phyloP scores from a whole-genome alignment of 2,888 invertebrate genomes.

The Drosophila prolongata region DNA sequence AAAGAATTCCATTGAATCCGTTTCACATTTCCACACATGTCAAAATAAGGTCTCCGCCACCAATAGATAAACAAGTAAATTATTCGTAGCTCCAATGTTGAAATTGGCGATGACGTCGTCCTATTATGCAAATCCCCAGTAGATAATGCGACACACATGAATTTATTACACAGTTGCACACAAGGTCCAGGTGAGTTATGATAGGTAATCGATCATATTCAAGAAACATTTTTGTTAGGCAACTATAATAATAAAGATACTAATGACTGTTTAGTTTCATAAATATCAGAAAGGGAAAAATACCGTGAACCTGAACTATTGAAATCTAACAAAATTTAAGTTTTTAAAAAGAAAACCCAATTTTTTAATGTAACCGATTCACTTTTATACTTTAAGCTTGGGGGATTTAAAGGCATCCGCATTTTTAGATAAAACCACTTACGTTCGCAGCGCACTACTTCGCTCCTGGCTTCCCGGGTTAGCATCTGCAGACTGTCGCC shows the following conservation, averaged over 20 bases:
- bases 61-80: slow-evolving; percentile 41
- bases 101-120: slow-evolving; percentile 67
- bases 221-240: background rate
- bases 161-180: slow-evolving; percentile 60
- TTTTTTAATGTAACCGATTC: no score
- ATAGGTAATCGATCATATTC: slow-evolving; percentile 56
- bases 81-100: slow-evolving; percentile 22
- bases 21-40: slow-evolving; percentile 34
- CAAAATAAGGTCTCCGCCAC: slow-evolving; percentile 39
- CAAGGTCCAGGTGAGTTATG: slow-evolving; percentile 22
- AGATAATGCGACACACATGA: slow-evolving; percentile 35
- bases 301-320: no score
- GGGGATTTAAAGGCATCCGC: background rate
- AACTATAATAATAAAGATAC: background rate
- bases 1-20: slow-evolving; percentile 13
- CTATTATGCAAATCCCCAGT: slow-evolving; percentile 64
- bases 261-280: background rate
- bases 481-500: slow-evolving; percentile 79
- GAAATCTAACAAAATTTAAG: no score
- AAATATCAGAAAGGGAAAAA: no score
- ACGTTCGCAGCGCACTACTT: slow-evolving; percentile 75
- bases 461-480: slow-evolving; percentile 70
- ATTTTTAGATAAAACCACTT: slow-evolving; percentile 53
- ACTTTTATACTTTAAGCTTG: background rate
- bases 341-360: no score